Percentiles rank a stretch among this genome's conserved stretches.
These are phyloP conservation scores for Lepidurus arcticus DNA, from an alignment of 1,140 invertebrate species.

Conservation along the genomic window DNA sequence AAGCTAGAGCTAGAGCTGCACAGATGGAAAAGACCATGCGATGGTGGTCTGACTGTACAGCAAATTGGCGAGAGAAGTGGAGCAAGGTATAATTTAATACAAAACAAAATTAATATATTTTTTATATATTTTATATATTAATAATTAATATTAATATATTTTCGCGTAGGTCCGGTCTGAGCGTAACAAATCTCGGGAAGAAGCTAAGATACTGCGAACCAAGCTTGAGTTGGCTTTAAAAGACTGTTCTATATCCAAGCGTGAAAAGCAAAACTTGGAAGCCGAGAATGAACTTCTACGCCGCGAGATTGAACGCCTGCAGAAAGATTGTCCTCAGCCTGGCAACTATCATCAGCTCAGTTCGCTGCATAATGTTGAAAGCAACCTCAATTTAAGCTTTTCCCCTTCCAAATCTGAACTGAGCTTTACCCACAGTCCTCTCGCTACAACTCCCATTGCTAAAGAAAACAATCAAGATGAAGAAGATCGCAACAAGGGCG, in stretches of 20 bases:
- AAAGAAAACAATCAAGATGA: constrained; percentile 15
- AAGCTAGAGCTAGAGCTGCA: constrained; percentile 78
- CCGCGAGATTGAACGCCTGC: constrained; percentile 71
- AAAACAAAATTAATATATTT: constrained; percentile 22
- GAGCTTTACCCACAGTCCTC: not conserved
- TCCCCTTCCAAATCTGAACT: not conserved
- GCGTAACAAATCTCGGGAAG: constrained; percentile 78
- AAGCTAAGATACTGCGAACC: constrained; percentile 68
- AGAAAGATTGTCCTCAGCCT: constrained; percentile 40
- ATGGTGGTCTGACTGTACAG: constrained; percentile 93
- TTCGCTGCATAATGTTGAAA: not conserved
- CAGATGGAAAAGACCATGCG: constrained; percentile 99
- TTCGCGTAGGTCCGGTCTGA: constrained; percentile 63
- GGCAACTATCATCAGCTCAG: constrained; percentile 29
- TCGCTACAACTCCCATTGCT: not conserved
- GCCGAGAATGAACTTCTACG: constrained; percentile 71
- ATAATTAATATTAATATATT: constrained; percentile 26
- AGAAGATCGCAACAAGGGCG: not conserved
- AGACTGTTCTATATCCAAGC: constrained; percentile 65
- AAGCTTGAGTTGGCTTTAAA: constrained; percentile 73
- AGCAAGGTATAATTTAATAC: constrained; percentile 60
- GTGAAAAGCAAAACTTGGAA: constrained; percentile 73
- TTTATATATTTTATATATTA: too few species aligned
- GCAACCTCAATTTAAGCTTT: not conserved
- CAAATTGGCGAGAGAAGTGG: constrained; percentile 92